Conservation (phyloP, 2,888 invertebrate genomes). For the Trisateles emortualis region DNA sequence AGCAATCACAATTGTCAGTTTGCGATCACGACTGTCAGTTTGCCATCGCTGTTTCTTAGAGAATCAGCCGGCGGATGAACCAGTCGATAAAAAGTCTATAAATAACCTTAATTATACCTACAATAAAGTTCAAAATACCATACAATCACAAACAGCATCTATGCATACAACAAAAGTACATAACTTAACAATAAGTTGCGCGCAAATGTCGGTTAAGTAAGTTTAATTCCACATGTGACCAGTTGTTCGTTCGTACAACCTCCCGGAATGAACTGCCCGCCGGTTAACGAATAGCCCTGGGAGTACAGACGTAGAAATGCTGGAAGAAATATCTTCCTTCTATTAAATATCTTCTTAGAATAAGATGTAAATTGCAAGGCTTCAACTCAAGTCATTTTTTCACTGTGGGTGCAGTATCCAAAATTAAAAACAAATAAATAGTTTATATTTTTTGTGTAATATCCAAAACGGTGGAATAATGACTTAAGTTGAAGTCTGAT, state of each 20-base stretch:
- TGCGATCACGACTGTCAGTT: too few relatives aligned
- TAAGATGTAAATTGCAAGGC: too few relatives aligned
- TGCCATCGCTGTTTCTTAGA: too few relatives aligned
- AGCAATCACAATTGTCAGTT: too few relatives aligned
- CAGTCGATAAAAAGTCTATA: background rate
- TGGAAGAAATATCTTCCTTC: background rate
- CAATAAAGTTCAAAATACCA: background rate
- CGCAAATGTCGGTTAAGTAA: slow-evolving; percentile 21
- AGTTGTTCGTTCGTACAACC: slow-evolving; percentile 36
- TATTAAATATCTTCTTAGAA: too few relatives aligned
- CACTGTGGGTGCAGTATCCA: too few relatives aligned
- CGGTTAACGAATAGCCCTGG: slow-evolving; percentile 29
- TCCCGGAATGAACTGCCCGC: slow-evolving; percentile 30
- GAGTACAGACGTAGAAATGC: background rate
- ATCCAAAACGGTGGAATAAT: too few relatives aligned
- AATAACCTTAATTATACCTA: background rate
- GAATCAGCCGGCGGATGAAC: too few relatives aligned
- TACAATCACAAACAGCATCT: background rate
- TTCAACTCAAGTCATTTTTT: too few relatives aligned
- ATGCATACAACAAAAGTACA: background rate
- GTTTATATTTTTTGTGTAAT: too few relatives aligned
- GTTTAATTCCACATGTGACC: slow-evolving; percentile 44
- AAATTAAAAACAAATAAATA: too few relatives aligned
- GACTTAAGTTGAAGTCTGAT: too few relatives aligned
- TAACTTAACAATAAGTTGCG: slow-evolving; percentile 17